Evolutionary conservation across 2,797 vertebrate species (phyloP).

Genomic region (Esox lucius): DNA sequence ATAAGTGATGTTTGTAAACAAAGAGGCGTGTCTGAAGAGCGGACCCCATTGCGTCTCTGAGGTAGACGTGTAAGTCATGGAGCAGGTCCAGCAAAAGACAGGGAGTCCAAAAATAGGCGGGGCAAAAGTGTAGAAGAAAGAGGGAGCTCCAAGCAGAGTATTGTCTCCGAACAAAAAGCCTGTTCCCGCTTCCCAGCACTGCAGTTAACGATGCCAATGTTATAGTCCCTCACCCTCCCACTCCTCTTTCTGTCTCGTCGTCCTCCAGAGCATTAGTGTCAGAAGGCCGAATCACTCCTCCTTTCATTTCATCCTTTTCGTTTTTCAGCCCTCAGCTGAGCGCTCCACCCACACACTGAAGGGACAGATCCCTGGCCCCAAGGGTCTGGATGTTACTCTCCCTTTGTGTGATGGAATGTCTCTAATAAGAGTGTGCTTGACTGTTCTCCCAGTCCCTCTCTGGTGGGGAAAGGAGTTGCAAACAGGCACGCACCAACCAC

Average conservation of each 20-base stretch:
- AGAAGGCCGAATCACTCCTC: conserved; percentile 7
- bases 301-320: conserved; percentile 6
- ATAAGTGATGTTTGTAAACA: too few species aligned
- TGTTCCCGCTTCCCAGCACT: conserved; percentile 9
- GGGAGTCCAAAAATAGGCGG: not conserved
- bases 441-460: not conserved
- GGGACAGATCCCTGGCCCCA: not conserved
- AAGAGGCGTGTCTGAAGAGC: too few species aligned
- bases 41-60: too few species aligned
- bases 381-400: too few species aligned
- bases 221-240: not conserved
- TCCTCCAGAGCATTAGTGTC: conserved; percentile 15
- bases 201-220: not conserved
- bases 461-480: too few species aligned
- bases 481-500: too few species aligned
- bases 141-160: not conserved
- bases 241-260: not conserved
- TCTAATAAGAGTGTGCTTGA: not conserved
- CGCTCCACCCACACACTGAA: too few species aligned
- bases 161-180: conserved; percentile 19
- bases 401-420: not conserved
- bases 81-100: not conserved
- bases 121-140: not conserved
- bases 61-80: not conserved
- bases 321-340: not conserved